Base-by-base conservation (phyloP, 2,797 vertebrate species). In the Lagocephalus sceleratus region DNA sequence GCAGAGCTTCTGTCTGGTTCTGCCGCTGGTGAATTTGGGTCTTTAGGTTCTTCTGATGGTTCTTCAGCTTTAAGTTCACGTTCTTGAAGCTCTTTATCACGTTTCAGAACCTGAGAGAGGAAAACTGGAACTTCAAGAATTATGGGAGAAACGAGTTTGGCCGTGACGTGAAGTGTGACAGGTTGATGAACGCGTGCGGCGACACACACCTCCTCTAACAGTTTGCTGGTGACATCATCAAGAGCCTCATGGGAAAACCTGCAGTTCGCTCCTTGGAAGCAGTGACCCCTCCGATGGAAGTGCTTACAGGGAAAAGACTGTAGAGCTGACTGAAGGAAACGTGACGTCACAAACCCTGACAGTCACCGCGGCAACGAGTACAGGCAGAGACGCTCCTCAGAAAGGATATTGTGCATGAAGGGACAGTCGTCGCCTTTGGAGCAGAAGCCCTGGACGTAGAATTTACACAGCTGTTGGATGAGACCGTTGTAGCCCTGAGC, bases 371-470 rank as follows among this genome's bases (percentile, higher is more conserved):
- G 3, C 3, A 25, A n/a, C 20, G 0, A 3, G 16, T 50, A 11
- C 5, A 22, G 20, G 1, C 26, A 14, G 8, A 51, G 10, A 0
- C 10, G 17, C 16, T 12, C 25, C 3, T 29, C 35, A 20, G 17
- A 68, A 95, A 97, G 94, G 95, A 98, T 98, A 98, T 97, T 90
- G 83, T 98, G 95, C 95, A 98, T 95, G 82, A 92, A 97, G 29
- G 93, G 92, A 71, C 95, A 98, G 65, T 82, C 90, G 41, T 92
- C 91, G 76, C 92, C 94, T 85, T 94, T 95, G 6, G 78, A 77
- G 84, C 95, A 98, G 66, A 80, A 87, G 63, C 93, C 94, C 76
- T 93, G 92, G 71, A 95, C 67, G 49, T 97, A 98, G 73, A 93
- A 98, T 71, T 94, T 98, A 84, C 95, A 98, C 52, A 86, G 79